Evolutionary conservation across 1,140 invertebrate genomes (phyloP).

Genomic region (Macrostomum lignano): DNA sequence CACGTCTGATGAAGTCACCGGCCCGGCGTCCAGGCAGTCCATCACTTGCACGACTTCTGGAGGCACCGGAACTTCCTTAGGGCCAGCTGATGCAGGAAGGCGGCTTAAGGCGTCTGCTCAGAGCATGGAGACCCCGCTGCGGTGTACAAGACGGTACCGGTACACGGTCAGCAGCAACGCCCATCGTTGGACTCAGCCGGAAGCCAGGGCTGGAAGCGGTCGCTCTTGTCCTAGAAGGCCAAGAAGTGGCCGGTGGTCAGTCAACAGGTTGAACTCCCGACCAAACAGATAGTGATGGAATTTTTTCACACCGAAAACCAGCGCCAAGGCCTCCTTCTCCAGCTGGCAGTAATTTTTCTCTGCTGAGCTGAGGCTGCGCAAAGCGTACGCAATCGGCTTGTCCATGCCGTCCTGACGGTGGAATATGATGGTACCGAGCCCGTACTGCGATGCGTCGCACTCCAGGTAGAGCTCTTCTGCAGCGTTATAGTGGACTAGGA

Average conservation of each 20-base stretch:
- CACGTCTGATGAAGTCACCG: too few relatives aligned
- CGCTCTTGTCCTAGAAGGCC: conserved; percentile 11
- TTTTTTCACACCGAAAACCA: conserved; percentile 30
- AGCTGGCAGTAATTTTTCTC: conserved; percentile 28
- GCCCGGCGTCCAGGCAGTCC: too few relatives aligned
- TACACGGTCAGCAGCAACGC: conserved; percentile 16
- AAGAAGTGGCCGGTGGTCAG: conserved; percentile 21
- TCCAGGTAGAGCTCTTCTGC: too few relatives aligned
- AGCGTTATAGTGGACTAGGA: too few relatives aligned
- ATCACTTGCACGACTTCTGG: too few relatives aligned
- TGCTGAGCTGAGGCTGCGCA: conserved; percentile 8
- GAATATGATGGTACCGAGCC: conserved; percentile 10
- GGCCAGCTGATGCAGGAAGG: too few relatives aligned
- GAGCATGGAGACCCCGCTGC: conserved; percentile 9
- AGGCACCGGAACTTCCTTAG: too few relatives aligned
- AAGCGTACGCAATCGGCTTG: conserved; percentile 10
- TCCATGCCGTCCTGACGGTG: conserved; percentile 9
- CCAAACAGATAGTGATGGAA: conserved; percentile 32
- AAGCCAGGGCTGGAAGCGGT: conserved; percentile 11
- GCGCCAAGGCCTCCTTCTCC: conserved; percentile 31
- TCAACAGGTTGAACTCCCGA: conserved; percentile 13
- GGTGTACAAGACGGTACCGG: conserved; percentile 17
- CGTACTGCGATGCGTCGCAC: conserved; percentile 11
- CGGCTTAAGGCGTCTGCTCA: conserved; percentile 14
- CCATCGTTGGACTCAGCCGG: conserved; percentile 17